Percentiles rank a stretch among this genome's conserved stretches.
Evolutionary conservation across 2,113 vertebrate genomes (phyloP).

Genomic region (Psittacula cyanocephala): DNA sequence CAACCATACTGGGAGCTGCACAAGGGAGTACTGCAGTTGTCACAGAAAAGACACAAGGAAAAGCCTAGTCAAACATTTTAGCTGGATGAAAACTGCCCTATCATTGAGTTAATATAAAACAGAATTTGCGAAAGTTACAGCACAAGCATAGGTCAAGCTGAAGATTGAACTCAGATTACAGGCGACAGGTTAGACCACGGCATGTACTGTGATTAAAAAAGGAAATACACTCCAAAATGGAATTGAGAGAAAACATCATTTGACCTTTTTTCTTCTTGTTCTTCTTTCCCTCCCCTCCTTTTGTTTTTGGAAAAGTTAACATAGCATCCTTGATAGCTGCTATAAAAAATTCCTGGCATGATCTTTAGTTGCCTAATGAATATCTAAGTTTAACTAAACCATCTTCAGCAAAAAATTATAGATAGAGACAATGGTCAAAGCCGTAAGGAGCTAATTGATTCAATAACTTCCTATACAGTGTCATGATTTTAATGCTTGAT

Average conservation of each 20-base stretch:
- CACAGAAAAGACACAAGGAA: rapidly evolving
- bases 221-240: neutral
- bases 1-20: neutral
- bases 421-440: neutral
- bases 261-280: neutral
- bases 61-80: neutral
- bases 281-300: too few species aligned
- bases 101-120: conserved; percentile 1
- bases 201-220: neutral
- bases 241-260: neutral
- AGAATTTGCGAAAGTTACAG: neutral
- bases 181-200: neutral
- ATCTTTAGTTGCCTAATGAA: neutral
- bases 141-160: neutral
- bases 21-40: neutral
- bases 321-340: neutral
- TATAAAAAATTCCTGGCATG: neutral
- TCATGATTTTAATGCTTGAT: neutral
- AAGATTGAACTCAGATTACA: neutral
- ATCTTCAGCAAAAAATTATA: conserved; percentile 5
- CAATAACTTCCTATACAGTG: neutral
- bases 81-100: neutral
- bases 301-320: neutral
- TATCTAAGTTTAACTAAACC: neutral
- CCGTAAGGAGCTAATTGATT: neutral